These are phyloP conservation scores for Dasyurus viverrinus DNA, from an alignment of 2,113 vertebrate genomes.

Conservation along the genomic window DNA sequence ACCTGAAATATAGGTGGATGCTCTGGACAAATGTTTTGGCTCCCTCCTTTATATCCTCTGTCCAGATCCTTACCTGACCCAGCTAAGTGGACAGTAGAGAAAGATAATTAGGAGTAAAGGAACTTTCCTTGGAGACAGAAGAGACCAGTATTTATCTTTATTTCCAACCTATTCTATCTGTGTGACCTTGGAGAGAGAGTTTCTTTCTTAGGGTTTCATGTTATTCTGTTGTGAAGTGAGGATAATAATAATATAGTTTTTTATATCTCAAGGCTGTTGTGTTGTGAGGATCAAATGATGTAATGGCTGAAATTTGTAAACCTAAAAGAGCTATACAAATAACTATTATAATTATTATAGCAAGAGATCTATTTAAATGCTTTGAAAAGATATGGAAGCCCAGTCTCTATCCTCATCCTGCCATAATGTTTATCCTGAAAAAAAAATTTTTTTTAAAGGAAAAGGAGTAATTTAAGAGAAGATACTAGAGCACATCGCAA, in stretches of 20 bases:
- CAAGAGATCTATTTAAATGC: neutral
- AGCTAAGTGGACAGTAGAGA: neutral
- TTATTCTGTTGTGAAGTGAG: neutral
- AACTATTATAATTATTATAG: neutral
- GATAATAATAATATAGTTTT: neutral
- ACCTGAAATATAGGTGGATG: neutral
- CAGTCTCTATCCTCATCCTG: neutral
- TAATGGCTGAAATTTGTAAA: neutral
- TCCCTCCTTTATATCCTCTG: neutral
- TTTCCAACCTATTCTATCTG: neutral
- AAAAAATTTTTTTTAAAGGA: neutral
- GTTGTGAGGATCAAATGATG: neutral
- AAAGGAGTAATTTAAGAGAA: neutral
- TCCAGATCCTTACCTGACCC: neutral
- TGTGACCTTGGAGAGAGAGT: neutral
- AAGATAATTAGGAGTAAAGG: neutral
- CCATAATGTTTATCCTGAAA: neutral
- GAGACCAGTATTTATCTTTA: neutral
- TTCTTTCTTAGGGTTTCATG: no score
- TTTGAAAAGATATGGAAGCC: neutral
- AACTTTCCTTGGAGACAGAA: neutral
- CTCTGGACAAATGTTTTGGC: neutral
- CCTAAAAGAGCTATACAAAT: neutral
- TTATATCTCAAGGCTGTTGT: neutral
- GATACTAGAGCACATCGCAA: neutral